Evolutionary conservation across 1,140 invertebrate genomes (phyloP), one percentile per base, ranked within the genome.

Genomic region (Diabrotica undecimpunctata): DNA sequence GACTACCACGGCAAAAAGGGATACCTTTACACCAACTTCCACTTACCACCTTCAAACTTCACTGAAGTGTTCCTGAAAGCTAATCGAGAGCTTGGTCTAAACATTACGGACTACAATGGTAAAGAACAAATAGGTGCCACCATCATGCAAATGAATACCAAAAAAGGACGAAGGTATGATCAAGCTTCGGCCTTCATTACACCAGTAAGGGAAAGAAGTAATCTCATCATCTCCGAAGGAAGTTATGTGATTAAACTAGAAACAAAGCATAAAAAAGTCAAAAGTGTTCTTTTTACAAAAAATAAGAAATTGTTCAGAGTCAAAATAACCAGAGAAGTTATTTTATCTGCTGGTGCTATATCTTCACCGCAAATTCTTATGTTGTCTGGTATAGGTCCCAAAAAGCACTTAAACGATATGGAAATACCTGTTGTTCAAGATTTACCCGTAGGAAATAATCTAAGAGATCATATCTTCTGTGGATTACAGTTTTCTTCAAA

Each of bases 31-130:
- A 52, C 59, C 36, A 85, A 53, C 41, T 53, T 35, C 14, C 51
- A 61, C 38, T 9, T 52, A 9, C 51, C 61, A 55, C 37, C 41
- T 7, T 61, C 85, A 0, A 85, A 3, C 11, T 65, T 88, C 6
- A 85, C 84, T 0, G 72, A 81, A 14, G 81, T 85, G 0, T 88
- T 88, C 71, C 78, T 90, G 2, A 78, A 86, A 39, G 88, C 86
- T 0, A 85, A 82, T 14, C 79, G 81, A 62, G 73, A 86, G 72
- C 75, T 82, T 58, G 87, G 87, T 3, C 14, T n/a, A 25, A 72
- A 77, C 2, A 78, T 80, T 62, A 80, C 84, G 5, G 88, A 89
- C 70, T 86, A 88, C 65, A 88, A 90, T 68, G 86, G 86, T 69
- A 82, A 88, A 71, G 80, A 80, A 0, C 80, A 83, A 60, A 79